These are phyloP conservation scores for Bovichtus variegatus DNA, from an alignment of 2,797 vertebrate genomes.

Conservation along the genomic window DNA sequence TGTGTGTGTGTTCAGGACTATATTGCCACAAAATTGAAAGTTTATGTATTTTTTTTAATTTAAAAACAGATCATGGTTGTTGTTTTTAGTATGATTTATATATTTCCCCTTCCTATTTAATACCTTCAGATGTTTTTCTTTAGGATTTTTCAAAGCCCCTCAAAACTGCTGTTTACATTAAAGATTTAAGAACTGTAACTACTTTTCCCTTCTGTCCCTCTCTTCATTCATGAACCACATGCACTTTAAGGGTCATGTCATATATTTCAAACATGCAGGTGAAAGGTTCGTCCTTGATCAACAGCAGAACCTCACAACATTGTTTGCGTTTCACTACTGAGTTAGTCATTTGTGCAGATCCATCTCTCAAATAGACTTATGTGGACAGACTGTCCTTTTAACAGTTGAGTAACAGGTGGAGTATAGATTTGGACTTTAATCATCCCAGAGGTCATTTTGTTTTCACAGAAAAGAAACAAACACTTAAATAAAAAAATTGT, in stretches of 20 bases:
- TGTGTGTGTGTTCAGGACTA: conserved; percentile 80
- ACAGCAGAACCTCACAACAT: not conserved
- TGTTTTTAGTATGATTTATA: conserved; percentile 82
- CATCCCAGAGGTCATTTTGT: not conserved
- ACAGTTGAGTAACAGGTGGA: not conserved
- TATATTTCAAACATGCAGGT: not conserved
- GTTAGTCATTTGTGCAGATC: conserved; percentile 1
- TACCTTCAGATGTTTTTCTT: conserved; percentile 78
- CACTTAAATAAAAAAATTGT: too few relatives aligned
- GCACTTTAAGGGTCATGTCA: not conserved
- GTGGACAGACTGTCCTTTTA: not conserved
- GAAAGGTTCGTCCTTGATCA: not conserved
- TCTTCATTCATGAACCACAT: conserved; percentile 31
- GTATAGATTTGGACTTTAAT: conserved; percentile 9
- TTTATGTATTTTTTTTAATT: conserved; percentile 90
- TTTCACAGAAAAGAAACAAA: not conserved
- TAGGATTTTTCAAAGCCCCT: conserved; percentile 81
- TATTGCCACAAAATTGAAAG: conserved; percentile 85
- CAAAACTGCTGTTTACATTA: conserved; percentile 91
- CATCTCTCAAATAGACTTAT: not conserved
- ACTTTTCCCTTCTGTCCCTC: conserved; percentile 13
- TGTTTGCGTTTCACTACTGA: not conserved
- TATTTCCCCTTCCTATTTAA: conserved; percentile 81
- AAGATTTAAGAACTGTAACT: conserved; percentile 80
- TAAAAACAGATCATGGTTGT: conserved; percentile 81